Percentiles rank a stretch among this genome's conserved stretches.
Evolutionary conservation across 2,888 invertebrate species (phyloP).

Genomic region (Meganola albula): DNA sequence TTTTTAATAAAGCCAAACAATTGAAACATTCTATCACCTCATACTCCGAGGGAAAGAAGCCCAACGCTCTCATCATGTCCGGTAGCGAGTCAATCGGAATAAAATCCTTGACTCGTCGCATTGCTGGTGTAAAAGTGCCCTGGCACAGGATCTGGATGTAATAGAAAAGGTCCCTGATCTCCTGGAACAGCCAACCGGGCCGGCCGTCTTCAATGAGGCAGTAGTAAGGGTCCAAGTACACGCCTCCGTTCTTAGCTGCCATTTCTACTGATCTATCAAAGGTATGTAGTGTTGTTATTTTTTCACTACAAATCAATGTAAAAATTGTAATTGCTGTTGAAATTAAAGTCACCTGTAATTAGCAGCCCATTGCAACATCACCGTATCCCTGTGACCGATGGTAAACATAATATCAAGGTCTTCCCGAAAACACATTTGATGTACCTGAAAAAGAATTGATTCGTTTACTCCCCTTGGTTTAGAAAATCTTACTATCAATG

Average conservation of each 20-base stretch:
- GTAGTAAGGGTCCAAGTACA: constrained; percentile 82
- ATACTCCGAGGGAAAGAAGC: constrained; percentile 85
- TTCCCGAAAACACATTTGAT: constrained; percentile 49
- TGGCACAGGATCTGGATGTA: constrained; percentile 86
- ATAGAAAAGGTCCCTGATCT: constrained; percentile 86
- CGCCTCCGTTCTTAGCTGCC: constrained; percentile 71
- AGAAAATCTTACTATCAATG: too few relatives aligned
- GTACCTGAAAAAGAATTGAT: constrained; percentile 37
- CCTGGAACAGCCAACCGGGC: constrained; percentile 83
- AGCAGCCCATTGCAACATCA: constrained; percentile 56
- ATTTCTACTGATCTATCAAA: constrained; percentile 66
- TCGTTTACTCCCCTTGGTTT: too few relatives aligned
- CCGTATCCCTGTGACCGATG: constrained; percentile 53
- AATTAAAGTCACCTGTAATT: constrained; percentile 46
- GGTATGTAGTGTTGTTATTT: not conserved
- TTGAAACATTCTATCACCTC: constrained; percentile 72
- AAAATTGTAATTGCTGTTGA: not conserved
- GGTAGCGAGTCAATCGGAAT: constrained; percentile 82
- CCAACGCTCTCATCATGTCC: constrained; percentile 85
- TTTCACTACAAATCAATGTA: not conserved
- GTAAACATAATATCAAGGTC: constrained; percentile 52
- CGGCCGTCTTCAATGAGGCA: constrained; percentile 83
- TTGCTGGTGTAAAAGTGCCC: constrained; percentile 81
- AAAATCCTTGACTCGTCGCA: constrained; percentile 77
- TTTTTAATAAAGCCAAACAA: not conserved